Evolutionary conservation across 2,888 invertebrate species (phyloP).

Genomic region (Chouioia cunea): DNA sequence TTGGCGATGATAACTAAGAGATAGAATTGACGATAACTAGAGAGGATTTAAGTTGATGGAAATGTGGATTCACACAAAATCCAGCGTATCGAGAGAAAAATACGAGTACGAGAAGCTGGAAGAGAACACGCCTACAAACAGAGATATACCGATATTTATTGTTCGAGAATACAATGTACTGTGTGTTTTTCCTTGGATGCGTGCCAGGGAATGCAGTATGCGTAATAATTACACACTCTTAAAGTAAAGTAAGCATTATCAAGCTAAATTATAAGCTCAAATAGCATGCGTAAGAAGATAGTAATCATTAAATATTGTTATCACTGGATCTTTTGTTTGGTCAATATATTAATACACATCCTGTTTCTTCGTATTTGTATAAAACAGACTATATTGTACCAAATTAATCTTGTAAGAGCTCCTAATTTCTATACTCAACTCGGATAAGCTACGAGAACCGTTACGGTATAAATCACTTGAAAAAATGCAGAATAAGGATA

Average conservation of each 20-base stretch:
- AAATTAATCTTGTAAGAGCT: too few species aligned
- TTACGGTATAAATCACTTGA: too few species aligned
- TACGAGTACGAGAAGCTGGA: constrained; percentile 15
- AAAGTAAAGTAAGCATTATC: constrained; percentile 3
- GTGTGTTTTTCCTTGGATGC: background rate
- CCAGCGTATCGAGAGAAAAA: too few species aligned
- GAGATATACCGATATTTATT: constrained; percentile 27
- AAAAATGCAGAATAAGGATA: too few species aligned
- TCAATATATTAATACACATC: too few species aligned
- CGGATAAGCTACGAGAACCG: too few species aligned
- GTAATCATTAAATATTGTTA: background rate
- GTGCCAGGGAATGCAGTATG: background rate
- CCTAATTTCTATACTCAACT: too few species aligned
- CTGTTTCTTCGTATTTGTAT: too few species aligned
- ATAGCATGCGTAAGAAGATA: background rate
- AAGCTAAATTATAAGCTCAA: constrained; percentile 18
- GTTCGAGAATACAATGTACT: constrained; percentile 14
- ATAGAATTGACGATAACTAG: constrained; percentile 26
- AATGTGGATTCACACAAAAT: constrained; percentile 33
- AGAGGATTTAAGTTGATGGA: background rate
- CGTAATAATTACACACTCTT: constrained; percentile 16
- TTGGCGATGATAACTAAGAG: constrained; percentile 27
- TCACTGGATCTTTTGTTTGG: background rate
- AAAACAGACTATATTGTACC: background rate
- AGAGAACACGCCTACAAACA: constrained; percentile 16